Evolutionary conservation across 2,797 vertebrate species (phyloP).

Genomic region (Rhinoraja longicauda): DNA sequence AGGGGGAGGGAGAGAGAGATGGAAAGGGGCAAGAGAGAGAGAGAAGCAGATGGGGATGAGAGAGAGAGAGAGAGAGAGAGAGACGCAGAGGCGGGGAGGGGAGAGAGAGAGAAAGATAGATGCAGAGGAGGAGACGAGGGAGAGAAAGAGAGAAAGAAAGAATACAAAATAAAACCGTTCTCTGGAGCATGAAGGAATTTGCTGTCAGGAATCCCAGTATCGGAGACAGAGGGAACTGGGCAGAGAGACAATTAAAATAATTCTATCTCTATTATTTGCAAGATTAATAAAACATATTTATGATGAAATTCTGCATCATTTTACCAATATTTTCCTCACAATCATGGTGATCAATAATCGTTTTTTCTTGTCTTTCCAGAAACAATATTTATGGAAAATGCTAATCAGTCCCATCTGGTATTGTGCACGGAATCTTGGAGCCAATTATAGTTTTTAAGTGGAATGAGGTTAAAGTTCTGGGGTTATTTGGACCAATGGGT

Average conservation of each 20-base stretch:
- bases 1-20: not conserved
- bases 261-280: not conserved
- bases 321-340: not conserved
- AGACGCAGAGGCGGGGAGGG: not conserved
- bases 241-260: not conserved
- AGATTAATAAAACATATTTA: not conserved
- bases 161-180: not conserved
- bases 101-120: not conserved
- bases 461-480: not conserved
- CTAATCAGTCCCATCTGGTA: not conserved
- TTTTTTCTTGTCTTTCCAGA: not conserved
- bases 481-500: not conserved
- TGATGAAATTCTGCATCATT: not conserved
- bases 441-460: not conserved
- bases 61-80: not conserved
- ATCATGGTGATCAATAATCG: not conserved
- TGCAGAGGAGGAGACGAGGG: not conserved
- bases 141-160: not conserved
- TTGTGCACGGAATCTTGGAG: not conserved
- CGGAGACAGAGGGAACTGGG: not conserved
- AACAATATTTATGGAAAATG: not conserved
- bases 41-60: no score
- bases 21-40: not conserved
- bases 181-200: constrained; percentile 6
- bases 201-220: not conserved